Percentiles rank a stretch among this genome's conserved stretches.
These are phyloP conservation scores for Tragulus kanchil DNA, from an alignment of 2,113 vertebrate species.

Conservation along the genomic window DNA sequence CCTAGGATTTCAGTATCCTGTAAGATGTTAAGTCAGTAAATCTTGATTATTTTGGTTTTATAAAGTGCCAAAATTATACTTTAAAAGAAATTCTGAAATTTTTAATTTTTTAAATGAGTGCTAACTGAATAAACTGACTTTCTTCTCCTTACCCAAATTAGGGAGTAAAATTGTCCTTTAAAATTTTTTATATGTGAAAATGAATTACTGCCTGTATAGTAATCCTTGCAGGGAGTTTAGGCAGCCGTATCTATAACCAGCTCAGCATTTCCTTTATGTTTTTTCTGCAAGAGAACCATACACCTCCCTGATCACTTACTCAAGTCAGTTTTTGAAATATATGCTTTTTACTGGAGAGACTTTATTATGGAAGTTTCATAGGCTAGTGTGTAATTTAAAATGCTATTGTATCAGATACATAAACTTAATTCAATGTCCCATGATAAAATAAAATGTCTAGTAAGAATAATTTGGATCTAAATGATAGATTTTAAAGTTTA, in stretches of 20 bases:
- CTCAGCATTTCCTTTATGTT: background rate
- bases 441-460: background rate
- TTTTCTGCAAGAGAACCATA: background rate
- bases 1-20: background rate
- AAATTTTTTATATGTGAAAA: background rate
- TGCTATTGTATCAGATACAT: slow-evolving; percentile 19
- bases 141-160: slow-evolving; percentile 19
- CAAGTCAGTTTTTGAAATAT: background rate
- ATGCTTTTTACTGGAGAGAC: background rate
- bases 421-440: slow-evolving; percentile 12
- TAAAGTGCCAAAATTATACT: slow-evolving; percentile 32
- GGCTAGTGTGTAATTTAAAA: slow-evolving; percentile 28
- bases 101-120: background rate
- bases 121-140: background rate
- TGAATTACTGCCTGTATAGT: background rate
- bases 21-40: background rate
- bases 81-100: slow-evolving; percentile 44
- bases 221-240: background rate
- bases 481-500: slow-evolving; percentile 18
- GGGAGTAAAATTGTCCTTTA: background rate
- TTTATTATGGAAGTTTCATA: background rate
- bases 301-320: background rate
- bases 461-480: background rate
- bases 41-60: slow-evolving; percentile 26
- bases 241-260: background rate